Evolutionary conservation across 2,113 vertebrate genomes (phyloP), one percentile per base, ranked within the genome.

Genomic region (Tapirus terrestris): DNA sequence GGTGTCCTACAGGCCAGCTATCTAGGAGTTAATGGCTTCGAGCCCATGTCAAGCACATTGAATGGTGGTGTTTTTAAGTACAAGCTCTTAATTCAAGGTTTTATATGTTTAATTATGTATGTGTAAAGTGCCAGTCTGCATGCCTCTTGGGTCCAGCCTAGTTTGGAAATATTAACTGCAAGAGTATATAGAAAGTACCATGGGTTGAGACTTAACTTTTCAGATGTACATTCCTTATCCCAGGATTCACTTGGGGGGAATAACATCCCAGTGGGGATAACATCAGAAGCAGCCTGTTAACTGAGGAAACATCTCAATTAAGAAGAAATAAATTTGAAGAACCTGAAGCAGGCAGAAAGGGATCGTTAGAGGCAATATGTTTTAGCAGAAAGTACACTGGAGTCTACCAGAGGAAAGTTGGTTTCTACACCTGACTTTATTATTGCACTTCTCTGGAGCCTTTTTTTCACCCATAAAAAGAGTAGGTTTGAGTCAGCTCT

Each of bases 61-160:
- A 94, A 60, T 86, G 45, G 56, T 84, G 67, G 5, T 98, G 75
- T 96, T 97, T 97, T 90, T 73, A 93, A 93, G 75, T 84, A 72
- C 31, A 95, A 12, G 45, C 48, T 97, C 90, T 96, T 96, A 96
- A 90, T 97, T 95, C 88, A 88, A 83, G 65, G 72, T 97, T 98
- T 97, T 76, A 48, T 92, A 75, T 95, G 20, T 96, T 96, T 94
- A 96, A 94, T 97, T 96, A 92, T 95, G 58, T 90, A 73, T 97
- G 56, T 96, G 31, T 97, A 87, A 91, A 92, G 63, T 95, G 60
- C 90, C 70, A 89, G 58, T 92, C 58, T 91, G 33, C 51, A 36
- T 81, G 81, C n/a, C 80, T 94, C 70, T 72, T 87, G 39, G 63
- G 65, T 96, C n/a, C 82, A 43, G 45, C 63, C 51, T 96, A 27